A percentile compares a stretch with the other conserved stretches of the same genome.
phyloP scores from a whole-genome alignment of 2,888 invertebrate species.

The Eilema caniola region DNA sequence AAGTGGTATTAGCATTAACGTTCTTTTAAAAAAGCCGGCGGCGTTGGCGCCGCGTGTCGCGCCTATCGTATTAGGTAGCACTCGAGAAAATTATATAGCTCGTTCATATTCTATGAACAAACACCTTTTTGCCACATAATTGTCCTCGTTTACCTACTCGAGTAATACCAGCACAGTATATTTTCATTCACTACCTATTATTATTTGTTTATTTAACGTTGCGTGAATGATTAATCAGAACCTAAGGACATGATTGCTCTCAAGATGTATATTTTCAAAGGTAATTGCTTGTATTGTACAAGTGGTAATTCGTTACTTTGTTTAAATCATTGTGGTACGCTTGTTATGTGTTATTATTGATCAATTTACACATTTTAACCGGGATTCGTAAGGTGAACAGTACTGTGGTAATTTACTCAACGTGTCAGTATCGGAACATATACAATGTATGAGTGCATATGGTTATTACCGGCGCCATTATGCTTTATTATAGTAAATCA shows the following conservation, averaged over 20 bases:
- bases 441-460: slow-evolving; percentile 52
- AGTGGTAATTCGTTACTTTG: slow-evolving; percentile 53
- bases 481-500: slow-evolving; percentile 79
- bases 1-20: slow-evolving; percentile 78
- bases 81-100: slow-evolving; percentile 80
- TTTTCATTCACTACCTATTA: slow-evolving; percentile 58
- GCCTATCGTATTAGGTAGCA: slow-evolving; percentile 78
- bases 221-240: slow-evolving; percentile 51
- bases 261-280: slow-evolving; percentile 48
- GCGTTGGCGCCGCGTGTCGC: slow-evolving; percentile 79
- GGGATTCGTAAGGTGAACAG: slow-evolving; percentile 51
- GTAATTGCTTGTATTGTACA: slow-evolving; percentile 53
- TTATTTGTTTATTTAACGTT: slow-evolving; percentile 53
- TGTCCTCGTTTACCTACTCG: slow-evolving; percentile 71
- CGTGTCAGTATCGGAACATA: slow-evolving; percentile 52
- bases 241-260: slow-evolving; percentile 48
- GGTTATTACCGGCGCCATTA: slow-evolving; percentile 75
- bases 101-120: slow-evolving; percentile 75
- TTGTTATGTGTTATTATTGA: slow-evolving; percentile 56
- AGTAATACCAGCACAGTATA: slow-evolving; percentile 61
- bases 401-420: slow-evolving; percentile 68
- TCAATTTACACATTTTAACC: slow-evolving; percentile 60
- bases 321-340: slow-evolving; percentile 46
- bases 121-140: slow-evolving; percentile 78
- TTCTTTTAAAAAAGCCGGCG: slow-evolving; percentile 78